Evolutionary conservation across 2,797 vertebrate species (phyloP).

Genomic region (Heliangelus exortis): DNA sequence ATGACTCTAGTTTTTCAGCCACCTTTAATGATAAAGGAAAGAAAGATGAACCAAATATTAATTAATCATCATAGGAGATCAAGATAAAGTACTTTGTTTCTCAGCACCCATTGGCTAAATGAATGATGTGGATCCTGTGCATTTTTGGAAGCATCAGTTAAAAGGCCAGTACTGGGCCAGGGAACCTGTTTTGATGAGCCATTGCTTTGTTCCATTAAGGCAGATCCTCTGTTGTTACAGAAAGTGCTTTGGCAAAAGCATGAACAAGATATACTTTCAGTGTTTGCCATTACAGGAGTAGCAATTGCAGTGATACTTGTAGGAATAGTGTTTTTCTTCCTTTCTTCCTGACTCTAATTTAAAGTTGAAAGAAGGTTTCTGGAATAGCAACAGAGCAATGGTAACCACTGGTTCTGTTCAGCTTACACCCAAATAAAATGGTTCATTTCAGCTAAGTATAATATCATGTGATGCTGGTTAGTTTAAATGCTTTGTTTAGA

Average conservation of each 20-base stretch:
- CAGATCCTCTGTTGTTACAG: background rate
- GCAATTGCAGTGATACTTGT: slow-evolving; percentile 18
- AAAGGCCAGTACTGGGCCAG: background rate
- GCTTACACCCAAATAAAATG: slow-evolving; percentile 41
- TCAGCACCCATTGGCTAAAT: background rate
- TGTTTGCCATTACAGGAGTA: background rate
- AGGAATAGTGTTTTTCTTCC: slow-evolving; percentile 7
- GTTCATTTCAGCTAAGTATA: slow-evolving; percentile 59
- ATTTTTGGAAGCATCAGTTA: background rate
- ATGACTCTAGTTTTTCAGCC: background rate
- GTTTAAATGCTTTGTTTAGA: slow-evolving; percentile 71
- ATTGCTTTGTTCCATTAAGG: slow-evolving; percentile 29
- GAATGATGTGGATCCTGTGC: background rate
- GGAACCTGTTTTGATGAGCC: slow-evolving; percentile 14
- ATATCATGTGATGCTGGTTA: slow-evolving; percentile 56
- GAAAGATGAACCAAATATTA: background rate
- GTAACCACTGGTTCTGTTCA: slow-evolving; percentile 28
- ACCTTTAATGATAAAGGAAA: background rate
- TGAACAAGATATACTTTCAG: slow-evolving; percentile 5
- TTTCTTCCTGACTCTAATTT: slow-evolving; percentile 50
- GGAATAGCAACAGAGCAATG: slow-evolving; percentile 41
- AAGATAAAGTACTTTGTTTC: background rate
- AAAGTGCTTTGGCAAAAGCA: slow-evolving; percentile 40
- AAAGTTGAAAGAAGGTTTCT: slow-evolving; percentile 49
- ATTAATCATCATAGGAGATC: background rate